phyloP scores from a whole-genome alignment of 2,113 vertebrate species.

The Motacilla tschutschensis region DNA sequence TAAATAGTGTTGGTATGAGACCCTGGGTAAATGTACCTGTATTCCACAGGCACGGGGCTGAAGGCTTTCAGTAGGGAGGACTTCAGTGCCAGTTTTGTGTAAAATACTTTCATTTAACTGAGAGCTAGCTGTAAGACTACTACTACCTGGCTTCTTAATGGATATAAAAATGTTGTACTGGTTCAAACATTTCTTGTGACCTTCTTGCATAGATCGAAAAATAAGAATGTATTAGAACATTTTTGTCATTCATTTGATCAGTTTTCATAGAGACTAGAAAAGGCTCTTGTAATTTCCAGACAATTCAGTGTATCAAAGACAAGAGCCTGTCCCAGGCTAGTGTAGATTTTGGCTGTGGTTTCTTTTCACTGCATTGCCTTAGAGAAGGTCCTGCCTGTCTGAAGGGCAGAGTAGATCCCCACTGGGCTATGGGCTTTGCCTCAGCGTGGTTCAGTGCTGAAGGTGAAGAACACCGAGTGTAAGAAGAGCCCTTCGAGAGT shows the following conservation, averaged over 20 bases:
- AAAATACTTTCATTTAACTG: neutral
- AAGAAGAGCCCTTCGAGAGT: neutral
- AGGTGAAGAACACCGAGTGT: neutral
- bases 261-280: neutral
- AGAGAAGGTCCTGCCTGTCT: rapidly evolving
- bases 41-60: neutral
- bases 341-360: neutral
- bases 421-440: neutral
- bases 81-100: neutral
- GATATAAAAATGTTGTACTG: neutral
- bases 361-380: neutral
- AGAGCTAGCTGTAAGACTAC: neutral
- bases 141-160: neutral
- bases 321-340: neutral
- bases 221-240: neutral
- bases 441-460: neutral
- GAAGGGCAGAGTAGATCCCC: neutral
- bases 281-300: neutral
- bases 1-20: neutral
- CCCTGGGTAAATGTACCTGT: neutral
- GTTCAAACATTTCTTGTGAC: neutral
- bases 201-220: neutral
- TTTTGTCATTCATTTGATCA: neutral
- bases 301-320: neutral
- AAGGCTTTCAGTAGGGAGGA: neutral